Base-by-base conservation (phyloP, 1,140 invertebrate species). In the Drosophila nigrodunni region DNA sequence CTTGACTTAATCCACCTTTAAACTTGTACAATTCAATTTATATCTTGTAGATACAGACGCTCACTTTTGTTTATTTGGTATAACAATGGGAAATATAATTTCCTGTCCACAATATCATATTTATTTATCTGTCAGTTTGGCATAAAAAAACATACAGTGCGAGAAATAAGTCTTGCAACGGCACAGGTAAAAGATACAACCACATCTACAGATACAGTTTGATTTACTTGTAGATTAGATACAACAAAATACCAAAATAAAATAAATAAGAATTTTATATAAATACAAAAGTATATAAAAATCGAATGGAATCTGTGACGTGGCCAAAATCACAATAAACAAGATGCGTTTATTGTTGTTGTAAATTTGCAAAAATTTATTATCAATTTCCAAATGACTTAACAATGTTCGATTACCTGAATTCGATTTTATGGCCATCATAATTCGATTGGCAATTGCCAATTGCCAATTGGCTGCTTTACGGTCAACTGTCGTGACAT, bases 1-100 rank as follows among this genome's bases (percentile, higher is more conserved):
- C 55, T 85, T 86, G 82, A 85, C 82, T 86, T 86, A 86, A 86
- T 86, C 82, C 82, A 86, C 82, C 82, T 86, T 86, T 85, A 86
- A 82, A 80, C 82, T 78, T 71, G 66, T 69, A 62, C 74, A 79
- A 80, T 85, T 86, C 77, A 80, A 86, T 86, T 86, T 83, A 79
- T 82, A 79, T 77, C 18, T 65, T 47, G 13, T 54, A 55, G 43
- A 41, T 44, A 62, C 34, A 82, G 25, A 35, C 8, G 2, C 43
- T 35, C 59, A 37, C 3, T 58, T 47, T 25, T 39, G 44, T 60
- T 41, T 54, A 37, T 34, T 46, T 15, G 4, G 34, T 11, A 35
- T 49, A 57, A 62, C 68, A 77, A 85, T 72, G 80, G 73, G 72
- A 83, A 77, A 77, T 66, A 77, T 80, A 83, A 80, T 85, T 86